Percentiles rank a stretch among this genome's conserved stretches.
phyloP scores from a whole-genome alignment of 2,797 vertebrate species.

The Prionace glauca region DNA sequence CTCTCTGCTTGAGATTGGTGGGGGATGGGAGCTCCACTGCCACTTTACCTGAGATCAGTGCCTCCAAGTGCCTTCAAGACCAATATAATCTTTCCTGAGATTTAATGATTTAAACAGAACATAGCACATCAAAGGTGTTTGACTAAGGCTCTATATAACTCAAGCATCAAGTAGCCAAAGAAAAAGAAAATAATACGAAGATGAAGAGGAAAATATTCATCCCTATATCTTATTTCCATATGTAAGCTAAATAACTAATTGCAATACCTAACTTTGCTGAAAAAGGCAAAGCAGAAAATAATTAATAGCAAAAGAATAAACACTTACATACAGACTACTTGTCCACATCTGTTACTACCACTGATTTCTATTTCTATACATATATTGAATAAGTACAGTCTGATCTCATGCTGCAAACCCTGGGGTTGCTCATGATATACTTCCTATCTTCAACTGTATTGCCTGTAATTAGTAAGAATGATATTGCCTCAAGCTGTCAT shows the following conservation, averaged over 20 bases:
- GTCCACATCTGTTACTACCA: not conserved
- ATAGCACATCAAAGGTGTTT: not conserved
- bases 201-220: not conserved
- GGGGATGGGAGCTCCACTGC: too few species aligned
- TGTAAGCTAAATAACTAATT: not conserved
- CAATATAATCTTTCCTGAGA: not conserved
- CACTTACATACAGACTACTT: too few species aligned
- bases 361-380: not conserved
- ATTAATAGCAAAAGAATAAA: not conserved
- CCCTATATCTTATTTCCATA: not conserved
- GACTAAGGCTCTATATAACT: not conserved
- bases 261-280: not conserved
- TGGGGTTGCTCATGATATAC: not conserved
- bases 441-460: not conserved
- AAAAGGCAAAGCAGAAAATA: not conserved
- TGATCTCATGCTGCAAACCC: not conserved
- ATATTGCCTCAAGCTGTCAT: not conserved
- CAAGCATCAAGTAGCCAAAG: not conserved
- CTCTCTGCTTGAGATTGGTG: too few species aligned
- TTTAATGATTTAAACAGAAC: not conserved
- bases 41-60: too few species aligned
- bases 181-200: not conserved
- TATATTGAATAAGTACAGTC: not conserved
- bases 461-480: not conserved
- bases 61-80: not conserved